Percentiles rank a stretch among this genome's conserved stretches.
Conservation (phyloP, 2,113 vertebrate genomes). For the Pterophyllum scalare region DNA sequence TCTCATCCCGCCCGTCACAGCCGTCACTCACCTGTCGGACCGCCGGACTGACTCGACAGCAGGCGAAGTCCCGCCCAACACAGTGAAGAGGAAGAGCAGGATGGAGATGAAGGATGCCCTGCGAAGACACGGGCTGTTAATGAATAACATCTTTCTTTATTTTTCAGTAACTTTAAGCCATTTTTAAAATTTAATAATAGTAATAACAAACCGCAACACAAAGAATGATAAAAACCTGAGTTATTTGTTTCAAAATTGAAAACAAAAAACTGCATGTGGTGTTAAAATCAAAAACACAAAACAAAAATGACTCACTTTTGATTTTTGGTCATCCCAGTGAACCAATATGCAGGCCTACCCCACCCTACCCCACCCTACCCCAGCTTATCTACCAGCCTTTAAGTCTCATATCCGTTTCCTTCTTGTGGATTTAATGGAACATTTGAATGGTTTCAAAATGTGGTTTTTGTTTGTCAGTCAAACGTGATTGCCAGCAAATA, state of each 20-base stretch:
- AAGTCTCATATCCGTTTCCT: too few relatives aligned
- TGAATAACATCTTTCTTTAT: background rate
- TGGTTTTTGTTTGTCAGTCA: too few relatives aligned
- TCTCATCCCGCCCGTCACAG: background rate
- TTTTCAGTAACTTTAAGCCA: background rate
- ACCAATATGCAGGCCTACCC: too few relatives aligned
- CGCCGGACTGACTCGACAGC: conserved; percentile 19
- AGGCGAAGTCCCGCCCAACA: background rate
- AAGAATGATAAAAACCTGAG: background rate
- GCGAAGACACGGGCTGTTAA: conserved; percentile 8
- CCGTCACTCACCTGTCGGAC: conserved; percentile 60
- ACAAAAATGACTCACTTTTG: too few relatives aligned
- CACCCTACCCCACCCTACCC: too few relatives aligned
- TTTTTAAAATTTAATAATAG: too few relatives aligned
- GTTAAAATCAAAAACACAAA: too few relatives aligned
- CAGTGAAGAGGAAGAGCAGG: conserved; percentile 27
- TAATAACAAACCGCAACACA: too few relatives aligned
- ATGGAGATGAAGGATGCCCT: conserved; percentile 42
- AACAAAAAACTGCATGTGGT: background rate
- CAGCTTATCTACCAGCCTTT: too few relatives aligned
- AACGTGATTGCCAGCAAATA: too few relatives aligned
- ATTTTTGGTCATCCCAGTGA: too few relatives aligned
- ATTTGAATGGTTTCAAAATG: background rate
- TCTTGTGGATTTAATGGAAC: too few relatives aligned
- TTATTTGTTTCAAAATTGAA: background rate